Conservation (phyloP, 2,888 invertebrate species). For the Cotesia congregata region DNA sequence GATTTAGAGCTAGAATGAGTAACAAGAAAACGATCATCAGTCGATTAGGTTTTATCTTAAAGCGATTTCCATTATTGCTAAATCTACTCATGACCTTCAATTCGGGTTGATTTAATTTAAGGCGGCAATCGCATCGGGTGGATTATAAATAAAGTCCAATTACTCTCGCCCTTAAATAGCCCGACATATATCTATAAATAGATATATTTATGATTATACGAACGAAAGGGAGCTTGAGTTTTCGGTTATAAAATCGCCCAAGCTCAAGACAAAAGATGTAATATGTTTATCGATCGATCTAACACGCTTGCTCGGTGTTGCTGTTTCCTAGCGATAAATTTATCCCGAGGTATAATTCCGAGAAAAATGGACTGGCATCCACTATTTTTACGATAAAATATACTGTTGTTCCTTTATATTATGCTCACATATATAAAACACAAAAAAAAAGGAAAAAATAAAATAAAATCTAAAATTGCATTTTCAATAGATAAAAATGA, state of each 20-base stretch:
- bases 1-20: background rate
- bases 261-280: background rate
- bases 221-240: constrained; percentile 11
- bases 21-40: background rate
- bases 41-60: background rate
- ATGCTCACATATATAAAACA: background rate
- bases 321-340: constrained; percentile 31
- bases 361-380: constrained; percentile 29
- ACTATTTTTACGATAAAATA: constrained; percentile 9
- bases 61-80: background rate
- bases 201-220: too few relatives aligned
- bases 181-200: background rate
- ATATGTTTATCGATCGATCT: constrained; percentile 30
- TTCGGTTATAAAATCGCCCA: constrained; percentile 29
- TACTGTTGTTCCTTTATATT: constrained; percentile 9
- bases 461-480: background rate
- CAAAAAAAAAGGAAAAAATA: constrained; percentile 14
- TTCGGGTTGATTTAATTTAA: constrained; percentile 3
- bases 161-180: background rate
- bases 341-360: background rate
- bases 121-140: background rate
- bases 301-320: constrained; percentile 14
- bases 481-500: background rate
- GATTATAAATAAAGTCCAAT: background rate
- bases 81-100: background rate